phyloP scores from a whole-genome alignment of 2,888 invertebrate species.

The Leptarthrus brevirostris region DNA sequence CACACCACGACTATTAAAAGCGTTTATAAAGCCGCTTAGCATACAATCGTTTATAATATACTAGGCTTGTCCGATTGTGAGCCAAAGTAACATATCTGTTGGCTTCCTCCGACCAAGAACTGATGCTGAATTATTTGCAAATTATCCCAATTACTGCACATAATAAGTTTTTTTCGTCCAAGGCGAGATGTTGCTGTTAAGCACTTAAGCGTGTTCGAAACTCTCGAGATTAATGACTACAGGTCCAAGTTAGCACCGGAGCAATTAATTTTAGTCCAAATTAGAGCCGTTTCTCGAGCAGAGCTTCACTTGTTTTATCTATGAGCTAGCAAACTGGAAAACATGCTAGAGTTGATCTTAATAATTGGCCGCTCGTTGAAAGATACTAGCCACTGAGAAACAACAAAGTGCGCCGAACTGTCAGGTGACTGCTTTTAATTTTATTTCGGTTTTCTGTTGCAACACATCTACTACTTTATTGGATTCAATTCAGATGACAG shows the following conservation, averaged over 20 bases:
- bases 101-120: background rate
- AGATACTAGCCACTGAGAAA: background rate
- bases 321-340: background rate
- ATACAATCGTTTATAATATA: slow-evolving; percentile 36
- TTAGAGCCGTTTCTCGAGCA: slow-evolving; percentile 6
- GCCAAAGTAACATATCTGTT: background rate
- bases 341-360: too few species aligned
- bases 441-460: background rate
- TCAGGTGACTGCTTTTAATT: slow-evolving; percentile 13
- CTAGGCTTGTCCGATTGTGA: background rate
- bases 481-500: slow-evolving; percentile 16
- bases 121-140: slow-evolving; percentile 24
- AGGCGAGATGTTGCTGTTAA: slow-evolving; percentile 21
- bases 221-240: slow-evolving; percentile 23
- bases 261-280: slow-evolving; percentile 18
- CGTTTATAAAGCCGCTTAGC: slow-evolving; percentile 5
- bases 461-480: slow-evolving; percentile 12
- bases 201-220: slow-evolving; percentile 2
- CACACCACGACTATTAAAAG: slow-evolving; percentile 8
- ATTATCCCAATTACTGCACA: slow-evolving; percentile 42
- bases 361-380: background rate
- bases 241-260: slow-evolving; percentile 17
- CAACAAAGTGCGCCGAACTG: background rate
- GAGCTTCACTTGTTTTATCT: background rate
- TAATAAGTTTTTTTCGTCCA: slow-evolving; percentile 6